phyloP scores from a whole-genome alignment of 2,797 vertebrate genomes.

The Erpetoichthys calabaricus region DNA sequence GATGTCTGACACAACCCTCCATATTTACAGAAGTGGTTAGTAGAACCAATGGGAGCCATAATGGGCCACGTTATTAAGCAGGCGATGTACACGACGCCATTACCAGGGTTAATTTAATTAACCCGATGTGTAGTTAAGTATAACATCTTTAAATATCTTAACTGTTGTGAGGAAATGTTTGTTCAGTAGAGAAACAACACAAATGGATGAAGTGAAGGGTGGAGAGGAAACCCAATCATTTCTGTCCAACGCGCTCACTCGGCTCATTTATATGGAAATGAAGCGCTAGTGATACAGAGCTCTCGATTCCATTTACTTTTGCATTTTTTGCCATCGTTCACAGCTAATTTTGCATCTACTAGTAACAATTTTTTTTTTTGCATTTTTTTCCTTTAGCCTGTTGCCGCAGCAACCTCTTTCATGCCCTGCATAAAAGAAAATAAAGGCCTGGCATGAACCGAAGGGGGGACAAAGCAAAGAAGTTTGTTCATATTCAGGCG shows the following conservation, averaged over 20 bases:
- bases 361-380: conserved; percentile 11
- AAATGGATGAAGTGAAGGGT: conserved; percentile 20
- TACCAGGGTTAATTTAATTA: too few species aligned
- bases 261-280: conserved; percentile 59
- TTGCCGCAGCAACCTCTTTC: conserved; percentile 56
- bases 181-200: too few species aligned
- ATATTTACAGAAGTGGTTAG: too few species aligned
- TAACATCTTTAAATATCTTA: too few species aligned
- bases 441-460: conserved; percentile 42
- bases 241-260: conserved; percentile 27
- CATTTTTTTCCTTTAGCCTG: conserved; percentile 42
- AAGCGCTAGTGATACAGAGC: conserved; percentile 40
- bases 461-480: conserved; percentile 45
- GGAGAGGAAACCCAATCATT: conserved; percentile 51
- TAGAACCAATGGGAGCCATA: too few species aligned
- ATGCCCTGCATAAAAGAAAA: conserved; percentile 42
- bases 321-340: conserved; percentile 23
- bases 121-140: too few species aligned
- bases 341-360: conserved; percentile 21
- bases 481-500: conserved; percentile 52
- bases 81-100: too few species aligned
- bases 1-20: too few species aligned
- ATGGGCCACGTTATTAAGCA: too few species aligned
- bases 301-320: conserved; percentile 42
- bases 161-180: too few species aligned